Evolutionary conservation across 2,113 vertebrate genomes (phyloP), one percentile per base, ranked within the genome.

Genomic region (Phalacrocorax aristotelis): DNA sequence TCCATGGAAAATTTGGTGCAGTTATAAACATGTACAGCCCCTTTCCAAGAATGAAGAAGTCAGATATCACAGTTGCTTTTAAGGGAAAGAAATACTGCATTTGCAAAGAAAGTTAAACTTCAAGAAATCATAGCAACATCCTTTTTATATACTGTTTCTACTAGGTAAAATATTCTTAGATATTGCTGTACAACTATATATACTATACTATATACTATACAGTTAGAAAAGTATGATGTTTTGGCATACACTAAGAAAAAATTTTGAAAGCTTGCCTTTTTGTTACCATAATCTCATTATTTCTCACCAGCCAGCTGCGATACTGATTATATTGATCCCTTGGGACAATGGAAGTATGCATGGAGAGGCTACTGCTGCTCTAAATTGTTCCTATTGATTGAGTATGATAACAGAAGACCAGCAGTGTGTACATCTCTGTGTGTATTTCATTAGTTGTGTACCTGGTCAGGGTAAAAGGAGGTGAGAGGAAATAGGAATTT

Each of bases 341-440:
- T 15, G 93, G 95, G 96, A 94, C 89, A 62, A 30, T 58, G 95
- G 89, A 62, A 89, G 77, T 79, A 19, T 91, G 94, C 93, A 82
- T 58, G 5, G 90, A 96, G 92, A 89, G 95, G 94, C 92, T 96
- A 83, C 82, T 14, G 7, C 52, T 27, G 49, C 91, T 96, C 91
- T 72, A 78, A 93, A 96, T 96, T 97, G 96, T 96, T 96, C 93
- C 72, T 93, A 85, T 93, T 97, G 97, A 96, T 97, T 96, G 83
- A 95, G 84, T 88, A 34, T 75, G 81, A 51, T 80, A 92, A 49
- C 93, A 87, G 89, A 27, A 46, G 90, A 55, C 54, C 66, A 86
- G 68, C 89, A 89, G 70, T 26, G 62, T 93, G 82, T 76, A 38
- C 89, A 44, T 87, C 87, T 89, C 83, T 25, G 46, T 38, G n/a